Percentiles rank a stretch among this genome's conserved stretches.
These are phyloP conservation scores for Trichomycterus rosablanca DNA, from an alignment of 2,113 vertebrate genomes.

Conservation along the genomic window DNA sequence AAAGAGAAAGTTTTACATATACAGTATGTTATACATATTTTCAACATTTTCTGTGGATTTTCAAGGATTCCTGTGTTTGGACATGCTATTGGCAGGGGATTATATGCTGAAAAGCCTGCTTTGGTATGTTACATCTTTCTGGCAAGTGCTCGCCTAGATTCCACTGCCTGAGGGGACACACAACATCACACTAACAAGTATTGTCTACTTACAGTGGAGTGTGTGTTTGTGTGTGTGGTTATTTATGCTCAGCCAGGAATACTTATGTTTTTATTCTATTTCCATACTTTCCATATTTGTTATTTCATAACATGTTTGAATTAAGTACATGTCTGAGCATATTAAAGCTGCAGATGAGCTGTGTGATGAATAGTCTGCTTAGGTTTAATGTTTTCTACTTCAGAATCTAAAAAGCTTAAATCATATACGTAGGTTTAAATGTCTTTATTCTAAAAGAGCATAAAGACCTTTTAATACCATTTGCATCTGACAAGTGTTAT, in stretches of 20 bases:
- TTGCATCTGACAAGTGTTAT: no score
- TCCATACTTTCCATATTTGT: conserved; percentile 31
- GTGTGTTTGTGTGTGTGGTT: conserved; percentile 19
- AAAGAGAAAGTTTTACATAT: no score
- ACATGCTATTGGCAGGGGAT: conserved; percentile 13
- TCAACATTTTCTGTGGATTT: no score
- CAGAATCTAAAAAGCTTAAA: no score
- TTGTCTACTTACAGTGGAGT: conserved; percentile 27
- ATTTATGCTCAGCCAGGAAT: conserved; percentile 9
- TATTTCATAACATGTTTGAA: conserved; percentile 37
- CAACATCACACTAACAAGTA: conserved; percentile 27
- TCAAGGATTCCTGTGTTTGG: conserved; percentile 12
- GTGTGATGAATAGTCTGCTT: no score
- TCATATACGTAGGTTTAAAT: no score
- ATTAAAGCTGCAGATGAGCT: background rate
- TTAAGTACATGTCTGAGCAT: conserved; percentile 12
- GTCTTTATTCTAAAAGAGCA: no score
- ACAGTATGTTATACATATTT: no score
- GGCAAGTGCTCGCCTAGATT: conserved; percentile 30
- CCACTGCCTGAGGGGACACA: conserved; percentile 34
- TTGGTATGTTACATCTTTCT: conserved; percentile 14
- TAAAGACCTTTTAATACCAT: no score
- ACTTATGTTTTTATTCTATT: conserved; percentile 15
- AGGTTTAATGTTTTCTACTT: no score
- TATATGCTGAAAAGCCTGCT: background rate